Base-by-base conservation (phyloP, 1,140 invertebrate genomes). In the Drosophila novamexicana region DNA sequence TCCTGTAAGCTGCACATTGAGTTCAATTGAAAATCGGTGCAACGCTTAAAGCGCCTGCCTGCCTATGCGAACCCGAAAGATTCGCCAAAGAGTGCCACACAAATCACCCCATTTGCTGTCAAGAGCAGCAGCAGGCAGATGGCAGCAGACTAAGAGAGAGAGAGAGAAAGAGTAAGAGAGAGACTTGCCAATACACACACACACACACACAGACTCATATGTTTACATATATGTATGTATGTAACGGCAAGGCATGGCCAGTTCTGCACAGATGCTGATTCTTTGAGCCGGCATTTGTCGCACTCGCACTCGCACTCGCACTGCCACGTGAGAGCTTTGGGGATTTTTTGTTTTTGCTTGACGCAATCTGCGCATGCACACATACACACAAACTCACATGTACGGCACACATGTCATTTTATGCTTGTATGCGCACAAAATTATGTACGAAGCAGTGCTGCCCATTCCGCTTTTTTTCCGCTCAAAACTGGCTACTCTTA, bases 321-420 rank as follows among this genome's bases (percentile, higher is more conserved):
- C 42, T 44, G 40, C 54, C 54, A 22, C 45, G n/a, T 12, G 53
- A 58, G 63, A 66, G 54, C 14, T 47, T 6, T 36, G 10, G 22
- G 29, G 37, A 10, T 53, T 53, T 42, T 44, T 18, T 18, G 1
- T 29, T 42, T 58, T 9, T 52, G 22, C 22, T 29, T 22, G 34
- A 36, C 58, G 47, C 50, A 63, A 39, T 66, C 39, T 73, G 70
- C 70, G 70, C 70, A 73, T 73, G 70, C 39, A 67, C 63, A 58
- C 65, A 58, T 18, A 61, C 44, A 16, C 12, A 50, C n/a, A 50
- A 7, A 10, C 34, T 14, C 45, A 53, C 37, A 14, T 42, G 32
- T 12, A 56, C 18, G 12, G 2, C 2, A 45, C 14, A 36, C 9
- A 34, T 37, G 32, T 6, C 9, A 57, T 62, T 39, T 57, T 45